phyloP scores from a whole-genome alignment of 92 coral and sea anemone species.

The Palythoa heliodiscus region DNA sequence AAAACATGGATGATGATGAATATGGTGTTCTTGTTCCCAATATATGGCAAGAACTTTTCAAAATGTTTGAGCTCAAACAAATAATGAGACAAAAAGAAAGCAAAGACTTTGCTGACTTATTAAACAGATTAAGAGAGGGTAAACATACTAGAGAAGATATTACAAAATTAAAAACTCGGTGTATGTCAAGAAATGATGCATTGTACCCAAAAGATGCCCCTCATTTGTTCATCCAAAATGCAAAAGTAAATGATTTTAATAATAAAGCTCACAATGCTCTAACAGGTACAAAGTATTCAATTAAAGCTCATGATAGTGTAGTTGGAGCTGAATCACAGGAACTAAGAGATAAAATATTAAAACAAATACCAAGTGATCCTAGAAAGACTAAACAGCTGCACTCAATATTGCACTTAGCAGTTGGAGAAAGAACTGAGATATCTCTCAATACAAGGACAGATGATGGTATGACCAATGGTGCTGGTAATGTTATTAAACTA shows the following conservation, averaged over 20 bases:
- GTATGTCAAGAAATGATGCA: slow-evolving; percentile 8
- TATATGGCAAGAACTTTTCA: not conserved
- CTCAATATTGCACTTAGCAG: not conserved
- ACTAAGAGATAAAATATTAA: not conserved
- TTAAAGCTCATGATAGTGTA: slow-evolving; percentile 1
- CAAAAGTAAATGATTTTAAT: slow-evolving; percentile 65
- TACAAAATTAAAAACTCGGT: slow-evolving; percentile 46
- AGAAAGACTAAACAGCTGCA: no score
- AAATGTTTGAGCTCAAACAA: not conserved
- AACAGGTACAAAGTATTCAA: slow-evolving; percentile 39
- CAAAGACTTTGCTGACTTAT: slow-evolving; percentile 57
- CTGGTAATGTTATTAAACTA: no score
- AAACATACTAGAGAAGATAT: slow-evolving; percentile 59
- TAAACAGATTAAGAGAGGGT: slow-evolving; percentile 32
- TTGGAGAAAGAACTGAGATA: not conserved
- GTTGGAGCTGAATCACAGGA: not conserved
- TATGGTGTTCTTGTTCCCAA: not conserved
- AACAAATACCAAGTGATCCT: not conserved
- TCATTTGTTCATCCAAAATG: slow-evolving; percentile 65
- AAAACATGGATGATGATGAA: no score
- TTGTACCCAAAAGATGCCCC: slow-evolving; percentile 58
- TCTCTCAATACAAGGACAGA: no score
- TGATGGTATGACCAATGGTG: no score
- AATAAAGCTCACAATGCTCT: slow-evolving; percentile 65
- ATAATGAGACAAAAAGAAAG: slow-evolving; percentile 68